Evolutionary conservation across 2,113 vertebrate genomes (phyloP), one percentile per base, ranked within the genome.

Genomic region (Melospiza georgiana): DNA sequence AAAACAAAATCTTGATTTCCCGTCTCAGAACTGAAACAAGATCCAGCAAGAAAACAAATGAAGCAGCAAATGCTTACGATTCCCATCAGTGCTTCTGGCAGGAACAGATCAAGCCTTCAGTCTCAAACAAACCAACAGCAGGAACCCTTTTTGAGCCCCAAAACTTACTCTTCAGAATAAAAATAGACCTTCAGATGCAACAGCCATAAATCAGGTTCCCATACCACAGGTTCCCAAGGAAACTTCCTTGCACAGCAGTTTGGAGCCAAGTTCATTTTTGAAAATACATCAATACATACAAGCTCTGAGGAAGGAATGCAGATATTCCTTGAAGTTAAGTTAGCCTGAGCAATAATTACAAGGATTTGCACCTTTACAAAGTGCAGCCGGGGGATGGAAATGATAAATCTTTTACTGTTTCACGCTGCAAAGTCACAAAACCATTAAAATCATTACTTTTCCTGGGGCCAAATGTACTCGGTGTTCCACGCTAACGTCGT

Each of bases 401-500:
- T 2, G 35, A 72, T 6, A n/a, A 27, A 27, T 8, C 31, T 41
- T 72, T 27, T 46, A 31, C 46, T 11, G 9, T 48, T 86, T 46
- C 84, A 43, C 3, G 3, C 46, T 71, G 73, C 55, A 22, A 48
- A 84, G 78, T 65, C 73, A 33, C 71, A 46, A 16, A 51, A 62
- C 10, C 5, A 59, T 54, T 67, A 20, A 59, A 92, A 71, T 15
- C 0, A 16, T 39, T 41, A 15, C 35, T 91, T 59, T 87, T 62
- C 19, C n/a, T 71, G 0, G 2, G 8, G 31, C 41, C 63, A 33
- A 10, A 43, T 17, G 15, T 6, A 8, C 43, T 4, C 8, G n/a
- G 0, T 7, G 46, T 75, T 31, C 33, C 58, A 35, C 0, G 0
- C 10, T 33, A n/a, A 7, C 55, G 8, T 4, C 39, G 3, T 0